Base-by-base conservation (phyloP, 2,113 vertebrate species). In the Sapajus apella region DNA sequence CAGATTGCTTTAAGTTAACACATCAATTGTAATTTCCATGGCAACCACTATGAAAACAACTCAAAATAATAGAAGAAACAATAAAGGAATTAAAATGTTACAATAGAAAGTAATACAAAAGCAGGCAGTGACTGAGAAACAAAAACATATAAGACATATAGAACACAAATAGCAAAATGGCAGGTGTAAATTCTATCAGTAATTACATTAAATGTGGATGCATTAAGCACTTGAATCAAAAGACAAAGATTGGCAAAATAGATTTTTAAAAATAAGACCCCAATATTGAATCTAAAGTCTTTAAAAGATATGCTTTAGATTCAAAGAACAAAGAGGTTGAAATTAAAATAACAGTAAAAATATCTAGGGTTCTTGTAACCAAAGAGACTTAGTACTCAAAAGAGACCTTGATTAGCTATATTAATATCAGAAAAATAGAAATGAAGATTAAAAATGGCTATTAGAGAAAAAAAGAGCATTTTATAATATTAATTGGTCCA, bases 201-300 rank as follows among this genome's bases (percentile, higher is more conserved):
- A 90, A 88, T 90, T 75, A 45, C 30, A 64, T 72, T 90, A 76
- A 37, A 45, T 40, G 18, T 87, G 77, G 90, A 52, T 79, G 3
- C 56, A 87, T 93, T 70, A 95, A 90, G 25, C 30, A 61, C 45
- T 55, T 72, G 30, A 72, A 61, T 80, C 93, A 91, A 80, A 89
- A 64, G 43, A 91, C 30, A 82, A 43, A 91, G 43, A 30, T 23
- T 72, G 14, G 18, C 21, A 88, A 79, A 84, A 72, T 73, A 21
- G 7, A 82, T 88, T 89, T 93, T 52, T 14, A n/a, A 70, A 77
- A 72, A 88, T 25, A 25, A 20, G 14, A 84, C 61, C 18, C 45
- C 79, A 76, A 1, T 61, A 14, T 58, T 85, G 35, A 61, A 6
- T 79, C 61, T 64, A 30, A 32, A 64, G 14, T 61, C 13, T 87